Evolutionary conservation across 2,888 invertebrate genomes (phyloP).

Genomic region (Hirtodrosophila cameraria): DNA sequence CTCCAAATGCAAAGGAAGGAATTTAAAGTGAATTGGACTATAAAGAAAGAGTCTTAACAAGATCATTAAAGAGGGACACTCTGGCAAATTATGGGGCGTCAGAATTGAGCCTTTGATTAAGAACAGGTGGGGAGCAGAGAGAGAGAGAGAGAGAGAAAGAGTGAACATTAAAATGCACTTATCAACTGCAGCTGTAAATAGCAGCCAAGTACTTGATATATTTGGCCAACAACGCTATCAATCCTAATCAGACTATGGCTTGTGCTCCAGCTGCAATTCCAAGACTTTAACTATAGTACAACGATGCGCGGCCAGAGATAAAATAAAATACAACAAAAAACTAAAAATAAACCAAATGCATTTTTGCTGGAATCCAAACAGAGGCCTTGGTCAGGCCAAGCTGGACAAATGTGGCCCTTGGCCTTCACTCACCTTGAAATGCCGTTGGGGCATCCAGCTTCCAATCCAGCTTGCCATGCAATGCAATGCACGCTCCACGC

Average conservation of each 20-base stretch:
- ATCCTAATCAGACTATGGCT: slow-evolving; percentile 66
- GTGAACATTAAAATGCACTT: slow-evolving; percentile 77
- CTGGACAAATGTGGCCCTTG: slow-evolving; percentile 82
- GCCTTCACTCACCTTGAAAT: slow-evolving; percentile 84
- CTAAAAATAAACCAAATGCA: slow-evolving; percentile 71
- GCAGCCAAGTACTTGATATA: slow-evolving; percentile 24
- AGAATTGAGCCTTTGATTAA: slow-evolving; percentile 64
- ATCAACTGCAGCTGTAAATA: slow-evolving; percentile 38
- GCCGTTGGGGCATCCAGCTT: slow-evolving; percentile 57
- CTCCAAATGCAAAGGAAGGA: slow-evolving; percentile 25
- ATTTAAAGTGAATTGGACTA: slow-evolving; percentile 48
- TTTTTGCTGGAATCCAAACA: slow-evolving; percentile 6
- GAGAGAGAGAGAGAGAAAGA: not conserved
- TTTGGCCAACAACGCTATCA: slow-evolving; percentile 52
- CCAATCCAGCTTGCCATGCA: slow-evolving; percentile 25
- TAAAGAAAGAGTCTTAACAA: slow-evolving; percentile 47
- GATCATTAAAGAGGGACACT: slow-evolving; percentile 60
- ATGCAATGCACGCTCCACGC: slow-evolving; percentile 45
- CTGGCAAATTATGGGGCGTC: slow-evolving; percentile 46
- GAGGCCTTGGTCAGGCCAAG: slow-evolving; percentile 43
- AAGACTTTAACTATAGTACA: too few relatives aligned
- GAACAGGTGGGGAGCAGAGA: slow-evolving; percentile 19
- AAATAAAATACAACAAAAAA: slow-evolving; percentile 13
- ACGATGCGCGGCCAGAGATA: slow-evolving; percentile 45
- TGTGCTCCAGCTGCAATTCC: slow-evolving; percentile 19